phyloP scores from a whole-genome alignment of 2,888 invertebrate genomes.

The Tinea trinotella region DNA sequence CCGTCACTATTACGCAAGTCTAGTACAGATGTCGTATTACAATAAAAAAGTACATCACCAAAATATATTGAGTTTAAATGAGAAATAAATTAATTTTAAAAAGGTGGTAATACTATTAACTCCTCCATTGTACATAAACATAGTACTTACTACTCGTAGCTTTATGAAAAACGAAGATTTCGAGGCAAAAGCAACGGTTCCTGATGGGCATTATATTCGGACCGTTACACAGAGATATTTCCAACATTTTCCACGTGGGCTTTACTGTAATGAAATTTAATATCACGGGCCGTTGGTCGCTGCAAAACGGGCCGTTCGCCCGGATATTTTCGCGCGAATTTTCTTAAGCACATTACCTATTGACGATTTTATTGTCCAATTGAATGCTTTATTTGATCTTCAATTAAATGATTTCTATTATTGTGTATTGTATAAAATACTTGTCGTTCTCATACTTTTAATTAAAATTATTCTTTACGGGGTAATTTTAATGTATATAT shows the following conservation, averaged over 20 bases:
- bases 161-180: constrained; percentile 11
- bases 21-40: too few species aligned
- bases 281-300: constrained; percentile 5
- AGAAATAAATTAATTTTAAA: too few species aligned
- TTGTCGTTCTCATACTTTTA: too few species aligned
- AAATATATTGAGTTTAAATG: background rate
- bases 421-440: too few species aligned
- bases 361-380: background rate
- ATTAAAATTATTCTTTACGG: too few species aligned
- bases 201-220: constrained; percentile 11
- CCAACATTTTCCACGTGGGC: constrained; percentile 2
- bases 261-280: constrained; percentile 11
- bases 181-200: constrained; percentile 8
- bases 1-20: too few species aligned
- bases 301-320: background rate
- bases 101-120: background rate
- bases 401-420: too few species aligned
- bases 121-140: background rate
- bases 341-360: background rate
- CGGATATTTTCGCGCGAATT: background rate
- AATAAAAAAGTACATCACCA: background rate
- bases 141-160: background rate
- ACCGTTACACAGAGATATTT: constrained; percentile 10
- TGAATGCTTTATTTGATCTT: too few species aligned
- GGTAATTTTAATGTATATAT: too few species aligned